Evolutionary conservation across 1,140 invertebrate species (phyloP).

Genomic region (Caenorhabditis latens): DNA sequence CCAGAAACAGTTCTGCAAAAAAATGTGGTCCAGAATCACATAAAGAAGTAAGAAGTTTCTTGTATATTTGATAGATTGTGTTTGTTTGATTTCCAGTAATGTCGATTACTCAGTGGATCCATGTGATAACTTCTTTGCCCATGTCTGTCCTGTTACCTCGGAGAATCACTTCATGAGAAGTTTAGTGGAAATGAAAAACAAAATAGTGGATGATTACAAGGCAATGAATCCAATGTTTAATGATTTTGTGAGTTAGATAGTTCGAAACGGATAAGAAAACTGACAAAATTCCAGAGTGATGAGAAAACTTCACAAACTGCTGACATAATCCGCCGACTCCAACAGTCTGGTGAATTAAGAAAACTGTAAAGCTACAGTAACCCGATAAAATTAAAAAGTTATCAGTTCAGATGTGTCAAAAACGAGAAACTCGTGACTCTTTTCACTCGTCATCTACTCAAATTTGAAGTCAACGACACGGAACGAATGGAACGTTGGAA

Average conservation of each 20-base stretch:
- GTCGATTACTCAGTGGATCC: slow-evolving; percentile 36
- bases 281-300: not conserved
- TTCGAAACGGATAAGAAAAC: not conserved
- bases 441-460: not conserved
- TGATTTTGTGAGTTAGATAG: not conserved
- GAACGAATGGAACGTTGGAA: not conserved
- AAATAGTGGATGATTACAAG: not conserved
- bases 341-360: not conserved
- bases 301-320: not conserved
- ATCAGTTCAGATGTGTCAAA: not conserved
- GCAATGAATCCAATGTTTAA: not conserved
- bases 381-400: too few species aligned
- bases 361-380: not conserved
- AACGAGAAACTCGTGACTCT: not conserved
- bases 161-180: not conserved
- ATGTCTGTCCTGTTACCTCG: not conserved
- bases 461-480: not conserved
- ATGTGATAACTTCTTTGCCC: slow-evolving; percentile 16
- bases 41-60: not conserved
- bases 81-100: not conserved
- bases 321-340: not conserved
- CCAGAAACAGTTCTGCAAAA: too few species aligned
- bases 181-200: not conserved
- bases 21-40: slow-evolving; percentile 4
- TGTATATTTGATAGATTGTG: too few species aligned